Conservation (phyloP, 2,113 vertebrate genomes). For the Prietella phreatophila region DNA sequence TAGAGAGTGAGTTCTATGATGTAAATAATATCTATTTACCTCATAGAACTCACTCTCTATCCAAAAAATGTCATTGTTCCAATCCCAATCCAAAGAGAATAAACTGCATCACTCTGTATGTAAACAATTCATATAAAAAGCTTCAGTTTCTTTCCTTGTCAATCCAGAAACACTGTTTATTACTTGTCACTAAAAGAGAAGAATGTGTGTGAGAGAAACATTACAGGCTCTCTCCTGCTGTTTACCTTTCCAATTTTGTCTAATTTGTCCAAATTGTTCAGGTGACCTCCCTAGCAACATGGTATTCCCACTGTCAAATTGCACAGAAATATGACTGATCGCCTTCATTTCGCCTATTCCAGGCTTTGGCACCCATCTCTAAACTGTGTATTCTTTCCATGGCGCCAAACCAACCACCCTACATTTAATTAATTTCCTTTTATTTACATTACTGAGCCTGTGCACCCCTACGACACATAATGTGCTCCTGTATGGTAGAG, state of each 20-base stretch:
- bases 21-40: constrained; percentile 1
- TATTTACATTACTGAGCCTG: constrained; percentile 74
- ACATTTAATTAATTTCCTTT: constrained; percentile 92
- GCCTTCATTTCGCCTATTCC: constrained; percentile 82
- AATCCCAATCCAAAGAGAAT: background rate
- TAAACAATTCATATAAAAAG: background rate
- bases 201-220: constrained; percentile 64
- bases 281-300: constrained; percentile 75
- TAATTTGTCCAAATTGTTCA: constrained; percentile 87
- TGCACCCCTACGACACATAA: constrained; percentile 72
- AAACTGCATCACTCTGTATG: background rate
- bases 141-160: constrained; percentile 57
- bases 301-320: constrained; percentile 82
- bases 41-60: no score
- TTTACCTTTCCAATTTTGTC: constrained; percentile 85
- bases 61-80: no score
- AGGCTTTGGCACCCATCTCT: constrained; percentile 73
- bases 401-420: constrained; percentile 81
- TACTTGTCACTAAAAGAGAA: constrained; percentile 44
- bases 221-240: constrained; percentile 70
- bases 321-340: constrained; percentile 86
- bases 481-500: constrained; percentile 73
- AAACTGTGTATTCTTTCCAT: constrained; percentile 85
- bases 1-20: no score
- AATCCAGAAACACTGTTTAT: constrained; percentile 61